Conservation (phyloP, 2,888 invertebrate genomes). For the Helleia helle region DNA sequence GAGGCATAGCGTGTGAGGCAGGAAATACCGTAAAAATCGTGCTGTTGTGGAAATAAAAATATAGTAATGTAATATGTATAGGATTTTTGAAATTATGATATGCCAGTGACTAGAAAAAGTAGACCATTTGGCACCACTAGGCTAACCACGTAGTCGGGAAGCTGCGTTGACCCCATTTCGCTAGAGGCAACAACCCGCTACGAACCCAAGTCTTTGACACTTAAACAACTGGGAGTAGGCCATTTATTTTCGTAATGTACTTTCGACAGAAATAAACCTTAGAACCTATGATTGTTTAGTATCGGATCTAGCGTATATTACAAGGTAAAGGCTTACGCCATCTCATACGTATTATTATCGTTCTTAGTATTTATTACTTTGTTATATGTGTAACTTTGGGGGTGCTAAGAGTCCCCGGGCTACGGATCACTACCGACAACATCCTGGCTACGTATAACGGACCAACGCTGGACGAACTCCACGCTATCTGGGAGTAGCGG, state of each 20-base stretch:
- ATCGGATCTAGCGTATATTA: slow-evolving; percentile 5
- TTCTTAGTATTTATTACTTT: neutral
- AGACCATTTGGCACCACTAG: slow-evolving; percentile 9
- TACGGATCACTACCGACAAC: too few relatives aligned
- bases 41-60: too few relatives aligned
- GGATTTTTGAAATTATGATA: neutral
- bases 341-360: neutral
- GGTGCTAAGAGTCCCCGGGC: too few relatives aligned
- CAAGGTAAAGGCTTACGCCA: neutral
- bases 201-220: slow-evolving; percentile 36
- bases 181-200: slow-evolving; percentile 32
- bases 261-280: slow-evolving; percentile 35
- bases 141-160: slow-evolving; percentile 21
- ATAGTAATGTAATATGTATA: too few relatives aligned
- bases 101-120: neutral
- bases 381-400: too few relatives aligned
- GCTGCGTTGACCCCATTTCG: slow-evolving; percentile 29
- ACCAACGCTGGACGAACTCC: too few relatives aligned
- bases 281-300: slow-evolving; percentile 41
- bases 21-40: too few relatives aligned
- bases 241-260: slow-evolving; percentile 38
- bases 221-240: slow-evolving; percentile 33
- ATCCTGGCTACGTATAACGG: too few relatives aligned
- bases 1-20: too few relatives aligned
- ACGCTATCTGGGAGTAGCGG: too few relatives aligned